Conservation (phyloP, 2,113 vertebrate species). For the Apteryx owenii region DNA sequence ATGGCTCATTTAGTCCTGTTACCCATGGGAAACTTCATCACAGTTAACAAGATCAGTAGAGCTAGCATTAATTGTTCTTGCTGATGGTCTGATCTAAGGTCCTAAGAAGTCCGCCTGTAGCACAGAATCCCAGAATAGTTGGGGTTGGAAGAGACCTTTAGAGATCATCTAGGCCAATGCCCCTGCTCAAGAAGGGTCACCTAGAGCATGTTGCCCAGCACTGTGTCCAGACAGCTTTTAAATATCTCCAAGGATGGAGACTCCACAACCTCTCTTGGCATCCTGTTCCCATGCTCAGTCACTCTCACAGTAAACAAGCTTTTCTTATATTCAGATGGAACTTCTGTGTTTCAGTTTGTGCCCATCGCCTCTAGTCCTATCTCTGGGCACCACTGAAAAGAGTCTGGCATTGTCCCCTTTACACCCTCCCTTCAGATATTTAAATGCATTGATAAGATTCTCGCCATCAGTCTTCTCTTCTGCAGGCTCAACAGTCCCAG, state of each 20-base stretch:
- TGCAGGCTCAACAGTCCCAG: too few relatives aligned
- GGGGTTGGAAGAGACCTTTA: neutral
- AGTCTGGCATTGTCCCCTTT: too few relatives aligned
- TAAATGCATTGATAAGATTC: too few relatives aligned
- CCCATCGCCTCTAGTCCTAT: too few relatives aligned
- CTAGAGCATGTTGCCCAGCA: neutral
- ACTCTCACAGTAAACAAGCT: too few relatives aligned
- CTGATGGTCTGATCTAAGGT: constrained; percentile 50
- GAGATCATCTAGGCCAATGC: neutral
- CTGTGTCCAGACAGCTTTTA: neutral
- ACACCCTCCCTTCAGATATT: too few relatives aligned
- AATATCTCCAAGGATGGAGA: neutral
- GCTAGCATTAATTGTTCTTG: constrained; percentile 1
- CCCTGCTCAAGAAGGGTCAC: neutral
- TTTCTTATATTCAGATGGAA: too few relatives aligned
- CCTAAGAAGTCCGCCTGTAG: constrained; percentile 7
- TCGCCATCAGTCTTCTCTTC: too few relatives aligned
- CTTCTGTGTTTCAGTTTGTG: too few relatives aligned
- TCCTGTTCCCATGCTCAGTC: too few relatives aligned
- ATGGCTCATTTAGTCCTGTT: constrained; percentile 39
- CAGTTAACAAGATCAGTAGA: constrained; percentile 15
- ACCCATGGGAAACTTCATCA: constrained; percentile 34
- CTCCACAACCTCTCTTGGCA: too few relatives aligned
- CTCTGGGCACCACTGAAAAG: too few relatives aligned
- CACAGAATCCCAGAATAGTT: neutral